A percentile compares a stretch with the other conserved stretches of the same genome.
Evolutionary conservation across 30 jellyfish, hydroid and myxozoan species (phyloP).

Genomic region (Aurelia coerulea): DNA sequence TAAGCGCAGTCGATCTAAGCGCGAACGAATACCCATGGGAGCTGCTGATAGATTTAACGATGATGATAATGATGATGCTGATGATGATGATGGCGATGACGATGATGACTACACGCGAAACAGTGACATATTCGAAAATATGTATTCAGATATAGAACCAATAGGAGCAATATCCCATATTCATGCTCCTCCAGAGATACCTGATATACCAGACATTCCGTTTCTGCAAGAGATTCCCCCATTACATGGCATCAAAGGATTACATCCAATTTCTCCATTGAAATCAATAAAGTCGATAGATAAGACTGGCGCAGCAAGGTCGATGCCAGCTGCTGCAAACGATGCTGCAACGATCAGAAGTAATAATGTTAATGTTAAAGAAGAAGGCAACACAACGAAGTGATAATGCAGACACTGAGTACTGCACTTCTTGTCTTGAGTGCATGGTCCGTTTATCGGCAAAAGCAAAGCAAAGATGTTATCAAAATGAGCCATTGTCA

Average conservation of each 20-base stretch:
- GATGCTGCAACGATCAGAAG: constrained; percentile 27
- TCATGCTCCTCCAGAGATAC: constrained; percentile 58
- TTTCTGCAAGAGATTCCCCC: constrained; percentile 50
- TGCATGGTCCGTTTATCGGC: too few relatives aligned
- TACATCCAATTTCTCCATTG: constrained; percentile 27
- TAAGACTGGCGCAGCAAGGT: constrained; percentile 3
- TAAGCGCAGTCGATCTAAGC: constrained; percentile 26
- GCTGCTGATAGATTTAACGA: background rate
- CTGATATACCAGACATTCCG: constrained; percentile 62
- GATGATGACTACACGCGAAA: constrained; percentile 4
- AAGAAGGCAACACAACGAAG: background rate
- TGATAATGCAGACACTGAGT: too few relatives aligned
- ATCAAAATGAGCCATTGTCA: too few relatives aligned
- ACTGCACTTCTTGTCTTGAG: too few relatives aligned
- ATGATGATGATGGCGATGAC: constrained; percentile 39
- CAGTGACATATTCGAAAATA: background rate
- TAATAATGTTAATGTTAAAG: constrained; percentile 29
- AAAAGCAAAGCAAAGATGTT: too few relatives aligned
- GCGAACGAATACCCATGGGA: constrained; percentile 26
- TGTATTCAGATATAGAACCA: constrained; percentile 5
- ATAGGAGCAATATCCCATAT: constrained; percentile 44
- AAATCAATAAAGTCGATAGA: constrained; percentile 24
- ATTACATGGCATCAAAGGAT: constrained; percentile 41
- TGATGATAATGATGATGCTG: constrained; percentile 31
- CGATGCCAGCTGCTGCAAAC: constrained; percentile 19